Evolutionary conservation across 2,888 invertebrate genomes (phyloP), one percentile per base, ranked within the genome.

Genomic region (Sphaerophoria taeniata): DNA sequence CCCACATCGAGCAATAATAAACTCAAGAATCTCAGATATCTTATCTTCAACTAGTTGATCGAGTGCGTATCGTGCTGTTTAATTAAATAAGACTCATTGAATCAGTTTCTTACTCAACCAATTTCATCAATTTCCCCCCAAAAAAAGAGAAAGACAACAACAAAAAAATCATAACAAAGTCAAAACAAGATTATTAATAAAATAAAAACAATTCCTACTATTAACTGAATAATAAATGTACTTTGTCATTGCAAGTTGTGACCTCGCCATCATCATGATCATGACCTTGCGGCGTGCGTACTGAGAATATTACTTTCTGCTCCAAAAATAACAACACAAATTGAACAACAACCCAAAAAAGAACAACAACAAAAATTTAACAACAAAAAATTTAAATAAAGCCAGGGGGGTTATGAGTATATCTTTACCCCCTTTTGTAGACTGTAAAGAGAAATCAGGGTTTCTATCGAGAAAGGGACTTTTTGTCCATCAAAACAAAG

Each of bases 261-360:
- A 61, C n/a, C 45, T 61, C 61, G 47, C 33, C 45, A 43, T 43
- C 58, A 39, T 39, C 56, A 60, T 11, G 61, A 61, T 61, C 45
- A 61, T 61, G 61, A 61, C 45, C 33, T 45, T 33, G 47, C 47
- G 47, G 31, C 61, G 61, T 61, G 61, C 61, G 61, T 61, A 33
- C 36, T 16, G 39, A 43, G n/a, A 58, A 58, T 39, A 58, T 11
- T 58, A 39, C 36, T 58, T 24, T 24, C 24, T 43, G 43, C 9
- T 39, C 43, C 43, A 43, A 43, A 43, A 43, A 43, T 43, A 43
- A 43, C 6, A 4, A 43, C 16, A 39, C 14, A 58, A 36, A 39
- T 39, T 36, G 7, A 55, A 33, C 33, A 56, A 58, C 55, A 58
- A 39, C 16, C 34, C 4, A 36, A 39, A 39, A 16, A 58, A 39